Conservation (phyloP, 2,888 invertebrate species). For the Hirtodrosophila alboralis region DNA sequence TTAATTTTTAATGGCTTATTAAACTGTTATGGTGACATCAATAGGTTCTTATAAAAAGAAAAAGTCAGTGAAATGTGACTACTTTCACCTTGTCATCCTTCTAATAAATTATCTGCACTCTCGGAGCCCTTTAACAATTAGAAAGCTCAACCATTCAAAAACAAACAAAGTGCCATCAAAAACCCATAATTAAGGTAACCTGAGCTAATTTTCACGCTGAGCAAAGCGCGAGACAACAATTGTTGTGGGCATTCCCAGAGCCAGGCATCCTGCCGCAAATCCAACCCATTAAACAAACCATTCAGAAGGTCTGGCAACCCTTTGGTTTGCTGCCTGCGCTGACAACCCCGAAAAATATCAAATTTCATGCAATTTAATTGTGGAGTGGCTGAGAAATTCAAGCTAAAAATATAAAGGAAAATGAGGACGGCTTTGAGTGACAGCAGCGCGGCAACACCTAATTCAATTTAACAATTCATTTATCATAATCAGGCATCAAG, state of each 20-base stretch:
- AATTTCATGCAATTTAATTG: constrained; percentile 80
- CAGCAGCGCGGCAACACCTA: constrained; percentile 79
- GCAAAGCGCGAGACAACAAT: constrained; percentile 54
- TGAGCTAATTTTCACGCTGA: constrained; percentile 70
- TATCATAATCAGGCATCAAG: constrained; percentile 81
- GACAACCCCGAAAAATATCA: constrained; percentile 74
- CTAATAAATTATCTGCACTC: constrained; percentile 49
- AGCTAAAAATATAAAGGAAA: constrained; percentile 34
- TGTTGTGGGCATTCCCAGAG: constrained; percentile 22
- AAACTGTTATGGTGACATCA: not conserved
- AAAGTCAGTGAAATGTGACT: too few relatives aligned
- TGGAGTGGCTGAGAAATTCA: constrained; percentile 58
- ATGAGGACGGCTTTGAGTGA: constrained; percentile 71
- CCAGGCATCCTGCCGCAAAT: constrained; percentile 52
- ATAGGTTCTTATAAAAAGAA: too few relatives aligned
- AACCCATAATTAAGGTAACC: constrained; percentile 69
- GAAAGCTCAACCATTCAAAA: constrained; percentile 42
- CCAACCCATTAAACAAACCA: constrained; percentile 16
- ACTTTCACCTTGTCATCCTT: constrained; percentile 45
- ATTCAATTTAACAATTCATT: constrained; percentile 81
- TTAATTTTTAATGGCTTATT: constrained; percentile 14
- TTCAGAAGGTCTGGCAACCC: constrained; percentile 46
- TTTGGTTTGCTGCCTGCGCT: constrained; percentile 43
- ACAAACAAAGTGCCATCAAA: constrained; percentile 54
- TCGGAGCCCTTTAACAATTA: constrained; percentile 45